Evolutionary conservation across 2,888 invertebrate genomes (phyloP), one percentile per base, ranked within the genome.

Genomic region (Synanthedon formicaeformis): DNA sequence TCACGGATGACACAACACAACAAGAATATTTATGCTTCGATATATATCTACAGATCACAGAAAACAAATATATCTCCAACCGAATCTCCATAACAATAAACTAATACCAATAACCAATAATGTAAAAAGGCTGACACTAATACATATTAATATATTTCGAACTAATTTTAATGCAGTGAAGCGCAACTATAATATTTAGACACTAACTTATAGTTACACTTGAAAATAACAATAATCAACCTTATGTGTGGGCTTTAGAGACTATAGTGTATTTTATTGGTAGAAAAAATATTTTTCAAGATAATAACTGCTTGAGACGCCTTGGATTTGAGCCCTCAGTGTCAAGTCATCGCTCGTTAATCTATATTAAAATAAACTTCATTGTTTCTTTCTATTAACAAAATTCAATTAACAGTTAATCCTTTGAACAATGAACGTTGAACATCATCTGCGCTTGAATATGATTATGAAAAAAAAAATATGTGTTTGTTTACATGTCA

Each of bases 271-370:
- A 34, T 34, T 34, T 34, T 34, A 10, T 10, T 1, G 34, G 2
- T 34, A 10, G 34, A 10, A 34, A 34, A 34, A 34, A 10, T 34
- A 34, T 34, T 34, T 34, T 34, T 34, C 10, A 50, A 56, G 56
- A 54, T 51, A 54, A 56, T 55, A 61, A 62, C 56, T 60, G 60
- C 59, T 60, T 56, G 58, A 61, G 59, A 61, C 64, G 61, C 63
- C 61, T 61, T 56, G 62, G 64, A 73, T 74, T 71, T 73, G 67
- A 61, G 70, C 61, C 60, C 62, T 59, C 67, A 79, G 78, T 81
- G 85, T 84, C 83, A 82, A 86, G 85, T 85, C 86, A 85, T 83
- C 66, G 75, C 70, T 75, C 73, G 78, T 81, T 85, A 83, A 86
- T 87, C 78, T 83, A 83, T 83, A 85, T 86, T 84, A 76, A 83